phyloP scores from a whole-genome alignment of 2,113 vertebrate species.

The Elgaria multicarinata region DNA sequence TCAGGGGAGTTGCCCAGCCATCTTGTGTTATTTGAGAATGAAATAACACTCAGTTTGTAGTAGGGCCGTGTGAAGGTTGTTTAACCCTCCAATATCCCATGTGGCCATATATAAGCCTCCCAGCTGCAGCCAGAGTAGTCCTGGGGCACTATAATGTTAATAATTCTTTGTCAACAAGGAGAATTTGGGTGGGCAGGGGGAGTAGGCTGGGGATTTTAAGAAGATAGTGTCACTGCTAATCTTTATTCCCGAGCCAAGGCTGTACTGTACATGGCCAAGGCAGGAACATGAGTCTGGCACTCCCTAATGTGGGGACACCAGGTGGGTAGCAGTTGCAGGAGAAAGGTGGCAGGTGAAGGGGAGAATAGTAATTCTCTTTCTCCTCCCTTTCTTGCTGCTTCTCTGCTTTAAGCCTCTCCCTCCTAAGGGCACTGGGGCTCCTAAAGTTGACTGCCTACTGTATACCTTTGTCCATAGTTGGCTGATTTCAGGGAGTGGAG shows the following conservation, averaged over 20 bases:
- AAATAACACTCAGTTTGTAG: no score
- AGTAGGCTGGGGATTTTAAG: no score
- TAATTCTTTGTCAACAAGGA: background rate
- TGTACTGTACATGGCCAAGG: background rate
- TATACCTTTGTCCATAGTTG: background rate
- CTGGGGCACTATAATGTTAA: background rate
- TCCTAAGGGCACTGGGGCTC: background rate
- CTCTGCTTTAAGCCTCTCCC: background rate
- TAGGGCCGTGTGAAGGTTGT: no score
- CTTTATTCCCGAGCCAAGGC: background rate
- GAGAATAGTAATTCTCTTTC: background rate
- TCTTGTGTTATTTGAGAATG: no score
- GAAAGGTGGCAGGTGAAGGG: background rate
- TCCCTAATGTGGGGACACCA: background rate
- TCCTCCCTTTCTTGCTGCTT: no score
- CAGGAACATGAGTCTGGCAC: background rate
- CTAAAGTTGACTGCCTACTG: no score
- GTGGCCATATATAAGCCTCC: background rate
- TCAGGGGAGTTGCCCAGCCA: no score
- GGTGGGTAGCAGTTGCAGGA: no score
- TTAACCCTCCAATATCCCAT: no score
- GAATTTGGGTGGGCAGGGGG: background rate
- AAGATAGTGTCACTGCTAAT: background rate
- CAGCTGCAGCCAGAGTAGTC: background rate
- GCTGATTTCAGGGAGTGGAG: constrained; percentile 55